Evolutionary conservation across 2,113 vertebrate species (phyloP), one percentile per base, ranked within the genome.

Genomic region (Sceloporus tristichus): DNA sequence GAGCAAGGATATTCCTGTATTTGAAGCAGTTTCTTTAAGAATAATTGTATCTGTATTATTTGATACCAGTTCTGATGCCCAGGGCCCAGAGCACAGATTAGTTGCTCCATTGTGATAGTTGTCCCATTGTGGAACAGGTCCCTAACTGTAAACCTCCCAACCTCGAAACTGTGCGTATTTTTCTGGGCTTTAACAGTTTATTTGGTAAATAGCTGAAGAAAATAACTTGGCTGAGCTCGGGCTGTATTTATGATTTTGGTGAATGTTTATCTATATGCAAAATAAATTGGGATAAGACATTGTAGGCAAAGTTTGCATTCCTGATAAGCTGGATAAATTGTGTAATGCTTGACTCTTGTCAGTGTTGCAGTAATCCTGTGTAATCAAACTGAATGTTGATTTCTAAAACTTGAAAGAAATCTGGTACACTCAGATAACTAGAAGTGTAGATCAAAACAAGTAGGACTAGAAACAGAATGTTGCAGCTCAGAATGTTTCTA

Each of bases 141-240:
- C 34, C 34, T 34, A 34, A 34, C 34, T 34, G 34, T 34, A 34
- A 34, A 34, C 34, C 34, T 34, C 34, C 34, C 34, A 34, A 34
- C 34, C 34, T 34, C 34, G 34, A 34, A 34, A 34, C 34, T 34
- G 34, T 34, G 34, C 34, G 34, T 34, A 34, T 34, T 34, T 34
- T 34, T 14, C 14, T 59, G 14, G 8, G 59, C 59, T 0, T 5
- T 29, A 23, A 25, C 0, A n/a, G 82, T 65, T 82, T 34, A 66
- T 82, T n/a, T 34, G 18, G 19, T 70, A 34, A 79, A 3, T 23
- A 80, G 83, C 25, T 78, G 29, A 25, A 5, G 29, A 2, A 25
- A 53, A 0, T 0, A 1, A 23, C 11, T 56, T 89, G 0, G 2
- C 0, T 25, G 2, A n/a, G 18, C 0, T 0, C 16, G 42, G 48